Evolutionary conservation across 2,113 vertebrate species (phyloP).

Genomic region (Catagonus wagneri): DNA sequence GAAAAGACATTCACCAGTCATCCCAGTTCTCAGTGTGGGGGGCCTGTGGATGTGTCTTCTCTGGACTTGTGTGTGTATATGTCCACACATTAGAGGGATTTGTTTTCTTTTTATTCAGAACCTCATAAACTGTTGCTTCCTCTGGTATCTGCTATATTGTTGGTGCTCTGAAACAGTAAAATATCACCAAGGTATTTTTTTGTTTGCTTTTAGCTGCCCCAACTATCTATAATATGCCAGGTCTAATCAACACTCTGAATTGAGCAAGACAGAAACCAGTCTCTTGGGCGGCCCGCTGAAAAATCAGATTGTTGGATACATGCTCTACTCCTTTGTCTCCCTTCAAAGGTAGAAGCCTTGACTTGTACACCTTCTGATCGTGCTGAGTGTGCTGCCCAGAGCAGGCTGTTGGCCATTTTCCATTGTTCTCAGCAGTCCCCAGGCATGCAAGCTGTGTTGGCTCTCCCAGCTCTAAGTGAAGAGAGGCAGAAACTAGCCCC

Average conservation of each 20-base stretch:
- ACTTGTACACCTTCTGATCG: background rate
- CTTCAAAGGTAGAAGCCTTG: background rate
- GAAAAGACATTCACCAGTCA: background rate
- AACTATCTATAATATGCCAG: background rate
- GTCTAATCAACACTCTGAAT: background rate
- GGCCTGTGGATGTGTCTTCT: background rate
- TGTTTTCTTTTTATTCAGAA: background rate
- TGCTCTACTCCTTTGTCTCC: background rate
- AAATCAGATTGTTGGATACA: background rate
- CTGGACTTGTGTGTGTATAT: background rate
- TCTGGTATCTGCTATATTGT: background rate
- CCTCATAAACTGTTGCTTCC: background rate
- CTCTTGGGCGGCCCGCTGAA: background rate
- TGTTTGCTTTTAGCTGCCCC: background rate
- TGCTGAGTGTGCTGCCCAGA: background rate
- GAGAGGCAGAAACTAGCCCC: background rate
- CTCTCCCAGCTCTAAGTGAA: background rate
- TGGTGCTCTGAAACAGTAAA: background rate
- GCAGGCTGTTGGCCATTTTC: background rate
- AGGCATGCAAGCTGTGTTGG: background rate
- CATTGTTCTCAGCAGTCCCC: background rate
- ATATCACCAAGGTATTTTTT: background rate
- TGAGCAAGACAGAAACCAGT: background rate
- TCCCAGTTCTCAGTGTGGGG: background rate
- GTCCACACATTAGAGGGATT: background rate